Base-by-base conservation (phyloP, 1,140 invertebrate genomes). In the Zaprionus nigranus region DNA sequence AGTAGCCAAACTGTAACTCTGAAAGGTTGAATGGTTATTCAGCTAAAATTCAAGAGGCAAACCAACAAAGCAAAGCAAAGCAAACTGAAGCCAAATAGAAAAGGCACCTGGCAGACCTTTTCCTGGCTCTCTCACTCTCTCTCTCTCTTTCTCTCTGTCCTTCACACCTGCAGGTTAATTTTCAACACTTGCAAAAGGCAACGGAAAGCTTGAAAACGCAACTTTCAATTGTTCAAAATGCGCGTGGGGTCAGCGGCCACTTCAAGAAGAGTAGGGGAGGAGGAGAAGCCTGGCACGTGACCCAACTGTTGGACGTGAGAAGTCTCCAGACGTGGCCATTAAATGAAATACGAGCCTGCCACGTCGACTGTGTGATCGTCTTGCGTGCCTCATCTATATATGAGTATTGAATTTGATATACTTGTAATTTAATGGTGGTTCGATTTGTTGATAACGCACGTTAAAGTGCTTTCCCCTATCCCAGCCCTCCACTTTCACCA, bases 381-480 rank as follows among this genome's bases (percentile, higher is more conserved):
- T 82, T 67, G 70, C 71, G 67, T 75, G 66, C 54, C 49, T 76
- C 56, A 61, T 38, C 36, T 38, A 38, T 13, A 30, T 68, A 81
- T 78, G 56, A 49, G 67, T 72, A 82, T 82, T 82, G 76, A 79
- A 83, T 83, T 79, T 75, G 65, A 81, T 81, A 71, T 61, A 51
- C 43, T 80, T 81, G 46, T 51, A 51, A 51, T 51, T 51, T 51
- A 24, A 51, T 51, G 46, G 22, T 3, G 13, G 11, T 74, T 74
- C 60, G 71, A 79, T 82, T 82, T 75, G 53, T 56, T 79, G 80
- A 82, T 78, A 82, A 70, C 70, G 67, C 75, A 82, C 80, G 75
- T 60, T 54, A 17, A 60, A 53, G 49, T 63, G 60, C 15, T 34
- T 51, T 24, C n/a, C 20, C 17, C 46, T 12, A 22, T 20, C 11